phyloP scores from a whole-genome alignment of 2,113 vertebrate genomes.

The Amphiprion ocellaris region DNA sequence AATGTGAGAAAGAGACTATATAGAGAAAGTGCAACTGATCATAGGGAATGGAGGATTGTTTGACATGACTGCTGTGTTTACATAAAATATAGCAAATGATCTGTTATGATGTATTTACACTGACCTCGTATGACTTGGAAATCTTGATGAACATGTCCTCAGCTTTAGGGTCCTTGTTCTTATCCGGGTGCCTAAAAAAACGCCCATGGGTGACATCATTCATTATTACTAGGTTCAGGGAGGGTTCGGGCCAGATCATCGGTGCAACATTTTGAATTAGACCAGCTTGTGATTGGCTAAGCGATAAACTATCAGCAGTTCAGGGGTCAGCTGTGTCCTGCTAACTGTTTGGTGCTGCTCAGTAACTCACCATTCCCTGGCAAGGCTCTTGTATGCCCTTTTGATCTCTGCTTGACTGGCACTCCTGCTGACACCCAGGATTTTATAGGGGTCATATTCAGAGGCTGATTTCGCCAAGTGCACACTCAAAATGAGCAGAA shows the following conservation, averaged over 20 bases:
- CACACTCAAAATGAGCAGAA: conserved; percentile 76
- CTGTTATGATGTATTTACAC: conserved; percentile 18
- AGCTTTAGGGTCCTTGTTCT: conserved; percentile 94
- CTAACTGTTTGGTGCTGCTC: neutral
- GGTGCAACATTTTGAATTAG: neutral
- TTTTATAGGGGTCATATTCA: conserved; percentile 91
- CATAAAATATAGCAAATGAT: neutral
- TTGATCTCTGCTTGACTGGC: conserved; percentile 94
- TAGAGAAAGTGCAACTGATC: neutral
- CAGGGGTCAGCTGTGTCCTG: neutral
- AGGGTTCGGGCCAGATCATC: neutral
- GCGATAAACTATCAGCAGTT: neutral
- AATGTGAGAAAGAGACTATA: neutral
- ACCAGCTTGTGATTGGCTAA: neutral
- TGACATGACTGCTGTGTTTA: neutral
- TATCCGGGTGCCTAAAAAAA: conserved; percentile 94
- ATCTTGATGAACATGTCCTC: conserved; percentile 97
- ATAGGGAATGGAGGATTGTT: neutral
- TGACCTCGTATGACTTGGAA: conserved; percentile 97
- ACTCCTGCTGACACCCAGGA: conserved; percentile 89
- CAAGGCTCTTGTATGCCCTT: conserved; percentile 94
- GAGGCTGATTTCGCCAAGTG: conserved; percentile 78
- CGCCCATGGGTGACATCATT: neutral
- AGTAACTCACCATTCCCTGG: conserved; percentile 91
- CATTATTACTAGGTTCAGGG: neutral